Evolutionary conservation across 2,888 invertebrate species (phyloP).

Genomic region (Mellilla xanthometata): DNA sequence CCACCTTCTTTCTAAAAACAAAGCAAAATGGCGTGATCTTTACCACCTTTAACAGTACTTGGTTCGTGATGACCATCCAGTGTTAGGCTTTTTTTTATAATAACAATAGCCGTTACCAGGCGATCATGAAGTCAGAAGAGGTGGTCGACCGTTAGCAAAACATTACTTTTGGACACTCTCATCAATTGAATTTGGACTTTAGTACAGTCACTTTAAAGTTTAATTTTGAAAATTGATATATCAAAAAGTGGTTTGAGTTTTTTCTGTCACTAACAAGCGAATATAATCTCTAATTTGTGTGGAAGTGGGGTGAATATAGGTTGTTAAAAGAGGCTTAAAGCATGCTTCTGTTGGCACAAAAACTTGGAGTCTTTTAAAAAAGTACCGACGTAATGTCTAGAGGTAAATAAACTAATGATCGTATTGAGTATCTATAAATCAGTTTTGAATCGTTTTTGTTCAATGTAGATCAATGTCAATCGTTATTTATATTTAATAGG

Average conservation of each 20-base stretch:
- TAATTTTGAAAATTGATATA: neutral
- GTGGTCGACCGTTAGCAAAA: constrained; percentile 59
- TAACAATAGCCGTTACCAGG: constrained; percentile 58
- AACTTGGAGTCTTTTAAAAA: constrained; percentile 12
- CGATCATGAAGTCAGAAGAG: constrained; percentile 50
- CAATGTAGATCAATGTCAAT: constrained; percentile 13
- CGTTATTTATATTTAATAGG: constrained; percentile 9
- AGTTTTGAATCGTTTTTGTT: constrained; percentile 10
- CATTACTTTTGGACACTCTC: constrained; percentile 16
- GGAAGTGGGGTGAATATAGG: constrained; percentile 13
- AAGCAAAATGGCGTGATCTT: constrained; percentile 32
- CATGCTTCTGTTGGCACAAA: constrained; percentile 11
- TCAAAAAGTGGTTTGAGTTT: neutral
- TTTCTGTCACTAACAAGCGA: neutral
- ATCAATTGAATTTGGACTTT: constrained; percentile 2
- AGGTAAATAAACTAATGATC: constrained; percentile 18
- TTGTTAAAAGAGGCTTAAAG: constrained; percentile 2
- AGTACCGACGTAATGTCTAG: constrained; percentile 10
- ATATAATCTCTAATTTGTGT: neutral
- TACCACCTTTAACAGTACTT: constrained; percentile 36
- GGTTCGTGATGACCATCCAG: constrained; percentile 28
- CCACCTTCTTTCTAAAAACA: constrained; percentile 5
- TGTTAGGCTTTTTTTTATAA: constrained; percentile 35
- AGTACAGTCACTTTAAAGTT: neutral
- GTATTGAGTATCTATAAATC: constrained; percentile 10